Percentiles rank a stretch among this genome's conserved stretches.
These are phyloP conservation scores for Dasyurus viverrinus DNA, from an alignment of 2,113 vertebrate species.

Conservation along the genomic window DNA sequence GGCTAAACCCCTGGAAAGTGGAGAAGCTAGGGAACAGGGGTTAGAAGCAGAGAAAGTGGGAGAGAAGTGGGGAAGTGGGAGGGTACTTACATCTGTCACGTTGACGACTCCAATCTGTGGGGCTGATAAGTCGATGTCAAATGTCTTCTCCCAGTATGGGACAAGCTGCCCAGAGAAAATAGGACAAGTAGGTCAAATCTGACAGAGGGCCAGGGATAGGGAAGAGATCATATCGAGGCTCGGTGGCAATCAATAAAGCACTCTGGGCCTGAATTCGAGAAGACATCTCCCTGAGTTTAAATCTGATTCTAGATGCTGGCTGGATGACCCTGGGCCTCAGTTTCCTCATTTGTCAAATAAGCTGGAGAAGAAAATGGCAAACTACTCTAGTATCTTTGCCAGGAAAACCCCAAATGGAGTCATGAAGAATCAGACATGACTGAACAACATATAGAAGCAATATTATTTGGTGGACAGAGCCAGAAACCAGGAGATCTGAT, in stretches of 20 bases:
- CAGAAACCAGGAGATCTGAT: background rate
- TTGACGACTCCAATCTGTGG: conserved; percentile 95
- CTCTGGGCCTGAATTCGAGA: background rate
- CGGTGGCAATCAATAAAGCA: background rate
- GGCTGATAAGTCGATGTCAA: conserved; percentile 90
- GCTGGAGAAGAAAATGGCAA: background rate
- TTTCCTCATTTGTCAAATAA: background rate
- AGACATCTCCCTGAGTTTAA: background rate
- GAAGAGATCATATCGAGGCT: background rate
- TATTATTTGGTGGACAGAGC: background rate
- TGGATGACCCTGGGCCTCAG: background rate
- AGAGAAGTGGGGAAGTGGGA: background rate
- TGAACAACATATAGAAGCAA: background rate
- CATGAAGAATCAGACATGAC: background rate
- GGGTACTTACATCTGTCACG: conserved; percentile 91
- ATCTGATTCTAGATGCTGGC: background rate
- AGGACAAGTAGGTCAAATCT: background rate
- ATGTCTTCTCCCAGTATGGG: conserved; percentile 96
- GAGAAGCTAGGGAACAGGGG: background rate
- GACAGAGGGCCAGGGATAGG: background rate
- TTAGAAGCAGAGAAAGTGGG: background rate
- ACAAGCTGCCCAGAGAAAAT: conserved; percentile 86
- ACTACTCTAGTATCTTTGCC: background rate
- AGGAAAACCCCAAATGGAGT: background rate
- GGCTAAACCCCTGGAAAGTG: background rate